phyloP scores from a whole-genome alignment of 2,113 vertebrate genomes.

The Carlito syrichta region DNA sequence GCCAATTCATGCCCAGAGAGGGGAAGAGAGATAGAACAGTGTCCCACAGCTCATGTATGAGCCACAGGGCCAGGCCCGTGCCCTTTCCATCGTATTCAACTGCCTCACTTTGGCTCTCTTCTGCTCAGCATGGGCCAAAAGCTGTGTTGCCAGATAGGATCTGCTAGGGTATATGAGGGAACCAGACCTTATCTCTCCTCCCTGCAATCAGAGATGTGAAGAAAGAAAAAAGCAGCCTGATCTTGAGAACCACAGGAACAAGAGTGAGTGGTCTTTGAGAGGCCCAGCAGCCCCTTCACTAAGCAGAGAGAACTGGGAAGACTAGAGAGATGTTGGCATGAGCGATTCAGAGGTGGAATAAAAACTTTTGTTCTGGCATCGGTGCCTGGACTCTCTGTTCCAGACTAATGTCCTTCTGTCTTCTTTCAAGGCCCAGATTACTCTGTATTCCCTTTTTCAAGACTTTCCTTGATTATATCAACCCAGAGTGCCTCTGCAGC shows the following conservation, averaged over 20 bases:
- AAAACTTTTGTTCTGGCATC: neutral
- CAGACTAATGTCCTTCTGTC: neutral
- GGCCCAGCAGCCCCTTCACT: neutral
- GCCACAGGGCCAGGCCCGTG: neutral
- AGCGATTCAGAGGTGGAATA: neutral
- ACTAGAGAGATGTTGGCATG: neutral
- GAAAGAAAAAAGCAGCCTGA: neutral
- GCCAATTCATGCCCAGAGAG: neutral
- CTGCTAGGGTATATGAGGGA: neutral
- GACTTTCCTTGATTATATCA: neutral
- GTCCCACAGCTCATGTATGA: neutral
- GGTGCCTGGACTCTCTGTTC: neutral
- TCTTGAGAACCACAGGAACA: neutral
- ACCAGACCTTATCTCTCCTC: neutral
- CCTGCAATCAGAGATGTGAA: neutral
- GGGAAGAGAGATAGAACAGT: neutral
- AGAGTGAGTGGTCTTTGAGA: neutral
- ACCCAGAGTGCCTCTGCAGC: neutral
- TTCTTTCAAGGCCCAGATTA: slow-evolving; percentile 35
- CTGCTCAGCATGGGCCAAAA: neutral
- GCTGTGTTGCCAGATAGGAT: neutral
- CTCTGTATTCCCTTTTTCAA: neutral
- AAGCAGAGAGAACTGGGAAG: neutral
- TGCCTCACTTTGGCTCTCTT: neutral
- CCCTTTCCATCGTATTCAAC: neutral